Conservation (phyloP, 2,888 invertebrate species). For the Sesia apiformis region DNA sequence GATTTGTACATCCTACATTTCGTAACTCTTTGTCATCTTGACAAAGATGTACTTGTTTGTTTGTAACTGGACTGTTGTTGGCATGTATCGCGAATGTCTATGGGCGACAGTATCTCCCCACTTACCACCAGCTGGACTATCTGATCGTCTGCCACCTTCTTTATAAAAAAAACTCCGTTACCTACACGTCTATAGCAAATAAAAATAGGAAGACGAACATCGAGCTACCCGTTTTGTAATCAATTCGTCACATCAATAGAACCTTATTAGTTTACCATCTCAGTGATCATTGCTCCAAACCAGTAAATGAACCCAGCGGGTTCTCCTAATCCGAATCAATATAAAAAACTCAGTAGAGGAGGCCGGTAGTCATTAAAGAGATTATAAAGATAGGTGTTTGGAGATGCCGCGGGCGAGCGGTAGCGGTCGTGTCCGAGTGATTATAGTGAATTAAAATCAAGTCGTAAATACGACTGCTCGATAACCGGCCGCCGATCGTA, state of each 20-base stretch:
- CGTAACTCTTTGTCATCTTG: no score
- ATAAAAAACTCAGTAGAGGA: background rate
- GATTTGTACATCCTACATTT: no score
- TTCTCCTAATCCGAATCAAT: background rate
- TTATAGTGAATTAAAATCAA: slow-evolving; percentile 26
- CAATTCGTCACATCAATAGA: background rate
- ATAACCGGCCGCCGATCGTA: slow-evolving; percentile 13
- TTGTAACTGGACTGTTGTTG: no score
- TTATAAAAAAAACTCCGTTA: no score
- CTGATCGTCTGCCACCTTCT: no score
- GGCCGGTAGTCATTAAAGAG: slow-evolving; percentile 51
- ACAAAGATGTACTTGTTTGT: no score
- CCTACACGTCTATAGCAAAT: background rate
- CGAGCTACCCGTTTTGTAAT: background rate
- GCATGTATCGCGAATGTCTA: no score
- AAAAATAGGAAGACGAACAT: background rate
- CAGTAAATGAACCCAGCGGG: background rate
- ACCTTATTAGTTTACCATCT: background rate
- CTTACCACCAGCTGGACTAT: no score
- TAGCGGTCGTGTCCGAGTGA: slow-evolving; percentile 38
- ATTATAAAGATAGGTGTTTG: slow-evolving; percentile 16
- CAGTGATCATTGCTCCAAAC: background rate
- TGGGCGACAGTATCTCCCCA: no score
- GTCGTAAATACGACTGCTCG: slow-evolving; percentile 13
- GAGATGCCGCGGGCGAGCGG: slow-evolving; percentile 17